Base-by-base conservation (phyloP, 1,140 invertebrate species). In the Harlomillsia oculata region DNA sequence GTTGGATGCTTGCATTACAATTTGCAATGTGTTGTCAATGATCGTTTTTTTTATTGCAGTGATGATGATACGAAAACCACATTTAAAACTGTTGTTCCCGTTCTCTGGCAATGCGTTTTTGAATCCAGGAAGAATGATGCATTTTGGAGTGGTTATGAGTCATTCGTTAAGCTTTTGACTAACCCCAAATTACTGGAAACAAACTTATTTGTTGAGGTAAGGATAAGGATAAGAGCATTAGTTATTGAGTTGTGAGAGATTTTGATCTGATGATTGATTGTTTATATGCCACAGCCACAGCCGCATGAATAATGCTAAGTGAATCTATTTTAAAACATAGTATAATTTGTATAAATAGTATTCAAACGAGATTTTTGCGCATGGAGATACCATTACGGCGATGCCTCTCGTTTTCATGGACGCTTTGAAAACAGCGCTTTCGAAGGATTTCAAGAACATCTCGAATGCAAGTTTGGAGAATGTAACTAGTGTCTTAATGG, bases 51-150 rank as follows among this genome's bases (percentile, higher is more conserved):
- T n/a, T n/a, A n/a, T n/a, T n/a, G n/a, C n/a, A n/a, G n/a, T n/a
- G n/a, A n/a, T n/a, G n/a, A n/a, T n/a, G n/a, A n/a, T n/a, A n/a
- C n/a, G n/a, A n/a, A n/a, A n/a, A n/a, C n/a, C n/a, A n/a, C n/a
- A n/a, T n/a, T n/a, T n/a, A n/a, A n/a, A n/a, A n/a, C n/a, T n/a
- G n/a, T n/a, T n/a, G n/a, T 34, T n/a, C 6, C 18, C 2, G 28
- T 30, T 14, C 40, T 58, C 30, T 68, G 67, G 67, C 62, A 34
- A 11, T 36, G 37, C 9, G 57, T 56, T 9, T 63, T 67, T 36
- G 68, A 69, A 20, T 46, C 63, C 14, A 55, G 68, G n/a, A 69
- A 67, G 49, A 62, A 61, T 11, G 69, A 70, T 28, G 48, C 59
- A 25, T 71, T 70, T 56, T 70, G 68, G 69, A 25, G 37, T 8